A percentile compares a stretch with the other conserved stretches of the same genome.
These are phyloP conservation scores for Merodon equestris DNA, from an alignment of 2,888 invertebrate genomes.

Conservation along the genomic window DNA sequence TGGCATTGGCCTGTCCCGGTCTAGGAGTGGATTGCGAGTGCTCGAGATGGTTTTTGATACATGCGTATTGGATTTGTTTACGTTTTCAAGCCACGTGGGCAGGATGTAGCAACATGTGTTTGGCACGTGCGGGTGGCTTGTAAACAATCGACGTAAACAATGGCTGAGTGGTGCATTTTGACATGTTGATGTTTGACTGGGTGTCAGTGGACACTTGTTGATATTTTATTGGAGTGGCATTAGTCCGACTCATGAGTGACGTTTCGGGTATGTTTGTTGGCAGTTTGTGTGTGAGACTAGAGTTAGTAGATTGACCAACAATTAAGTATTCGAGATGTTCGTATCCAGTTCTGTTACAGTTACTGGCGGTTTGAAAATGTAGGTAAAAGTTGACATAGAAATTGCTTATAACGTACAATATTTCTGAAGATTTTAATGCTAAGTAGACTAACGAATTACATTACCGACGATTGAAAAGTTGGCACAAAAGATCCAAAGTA, in stretches of 20 bases:
- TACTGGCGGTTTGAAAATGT: no score
- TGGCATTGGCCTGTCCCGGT: conserved; percentile 30
- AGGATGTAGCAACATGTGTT: conserved; percentile 52
- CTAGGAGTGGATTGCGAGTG: conserved; percentile 41
- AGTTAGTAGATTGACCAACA: no score
- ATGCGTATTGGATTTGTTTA: conserved; percentile 74
- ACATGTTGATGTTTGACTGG: conserved; percentile 38
- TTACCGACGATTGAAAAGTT: no score
- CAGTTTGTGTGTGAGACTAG: no score
- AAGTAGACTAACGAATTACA: no score
- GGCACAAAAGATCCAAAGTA: no score
- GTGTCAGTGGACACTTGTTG: conserved; percentile 46
- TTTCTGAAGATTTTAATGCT: no score
- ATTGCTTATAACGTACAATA: no score
- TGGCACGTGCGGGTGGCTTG: conserved; percentile 25
- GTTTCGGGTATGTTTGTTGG: neutral
- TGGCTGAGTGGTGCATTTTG: conserved; percentile 48
- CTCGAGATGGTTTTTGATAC: conserved; percentile 69
- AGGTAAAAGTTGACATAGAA: no score
- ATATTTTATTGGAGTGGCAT: neutral
- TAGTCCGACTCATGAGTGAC: neutral
- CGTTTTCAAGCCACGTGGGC: conserved; percentile 48
- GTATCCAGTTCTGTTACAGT: no score
- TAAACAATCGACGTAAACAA: conserved; percentile 42
- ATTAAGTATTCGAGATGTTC: no score